Evolutionary conservation across 2,888 invertebrate genomes (phyloP), one percentile per base, ranked within the genome.

Genomic region (Andrena trimmerana): DNA sequence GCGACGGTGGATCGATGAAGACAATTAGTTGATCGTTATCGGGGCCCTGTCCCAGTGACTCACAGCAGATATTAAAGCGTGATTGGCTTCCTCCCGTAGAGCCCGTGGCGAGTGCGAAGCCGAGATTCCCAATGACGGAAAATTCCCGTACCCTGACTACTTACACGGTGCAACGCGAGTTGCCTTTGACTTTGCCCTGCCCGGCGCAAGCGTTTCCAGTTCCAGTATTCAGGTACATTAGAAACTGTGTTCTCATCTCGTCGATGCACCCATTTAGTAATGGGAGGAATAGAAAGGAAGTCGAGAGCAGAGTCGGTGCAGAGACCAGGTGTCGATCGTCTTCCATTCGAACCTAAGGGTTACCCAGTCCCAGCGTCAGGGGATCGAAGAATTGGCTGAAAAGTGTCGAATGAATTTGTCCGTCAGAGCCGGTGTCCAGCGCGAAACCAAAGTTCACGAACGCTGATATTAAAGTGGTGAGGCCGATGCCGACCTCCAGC

Each of bases 181-280:
- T 87, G 77, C 89, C 94, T 79, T 91, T 96, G 89, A 95, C 96
- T 83, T 95, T 97, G 88, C 95, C 96, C 88, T 97, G 97, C 92
- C 97, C 97, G 68, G 97, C 97, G 81, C 97, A 97, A 95, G 97
- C 96, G 70, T 97, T 96, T 94, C 92, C 91, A 42, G 90, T 91
- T 86, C 92, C 92, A 86, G 91, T 85, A 67, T 92, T 91, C 92
- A 92, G 91, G 91, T 91, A 91, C 71, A 48, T 48, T 4, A 67
- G 24, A 13, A 79, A 27, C 62, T 71, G 59, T 42, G 42, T 13
- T 50, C 48, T 8, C 6, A 33, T 50, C 13, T 29, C 16, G 24
- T 67, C 33, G 24, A 59, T 31, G 59, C 27, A 31, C 13, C 31
- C 24, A 24, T 8, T 50, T 16, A 24, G 50, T 20, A 10, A 24